These are phyloP conservation scores for Ranitomeya variabilis DNA, from an alignment of 2,113 vertebrate genomes.

Conservation along the genomic window DNA sequence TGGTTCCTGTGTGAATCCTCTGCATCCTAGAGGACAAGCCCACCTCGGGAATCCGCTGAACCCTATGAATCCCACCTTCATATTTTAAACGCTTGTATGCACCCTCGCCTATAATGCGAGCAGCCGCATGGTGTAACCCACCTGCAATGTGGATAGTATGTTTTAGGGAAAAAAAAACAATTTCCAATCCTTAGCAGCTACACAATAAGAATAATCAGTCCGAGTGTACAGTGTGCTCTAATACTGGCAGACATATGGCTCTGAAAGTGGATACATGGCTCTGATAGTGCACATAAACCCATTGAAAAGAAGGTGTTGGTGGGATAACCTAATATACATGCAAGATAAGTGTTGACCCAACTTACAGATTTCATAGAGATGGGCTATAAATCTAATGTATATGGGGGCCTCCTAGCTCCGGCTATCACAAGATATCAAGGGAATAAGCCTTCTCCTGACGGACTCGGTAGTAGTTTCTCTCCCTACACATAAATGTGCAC, in stretches of 20 bases:
- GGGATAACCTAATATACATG: no score
- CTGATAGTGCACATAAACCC: no score
- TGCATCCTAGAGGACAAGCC: slow-evolving; percentile 95
- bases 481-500: no score
- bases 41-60: slow-evolving; percentile 90
- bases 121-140: slow-evolving; percentile 89
- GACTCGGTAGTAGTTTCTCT: no score
- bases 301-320: no score
- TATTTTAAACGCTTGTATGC: slow-evolving; percentile 86
- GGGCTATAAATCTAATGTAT: no score
- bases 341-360: no score
- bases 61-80: slow-evolving; percentile 91
- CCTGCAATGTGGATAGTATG: slow-evolving; percentile 68
- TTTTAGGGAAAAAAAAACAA: background rate
- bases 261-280: background rate
- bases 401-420: no score
- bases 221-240: background rate
- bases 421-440: no score
- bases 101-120: slow-evolving; percentile 80
- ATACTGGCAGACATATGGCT: background rate
- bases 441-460: no score
- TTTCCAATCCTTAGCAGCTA: background rate
- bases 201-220: background rate
- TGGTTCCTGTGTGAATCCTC: slow-evolving; percentile 93
- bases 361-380: no score